A percentile compares a stretch with the other conserved stretches of the same genome.
Conservation (phyloP, 2,888 invertebrate genomes). For the Didymodactylos carnosus region DNA sequence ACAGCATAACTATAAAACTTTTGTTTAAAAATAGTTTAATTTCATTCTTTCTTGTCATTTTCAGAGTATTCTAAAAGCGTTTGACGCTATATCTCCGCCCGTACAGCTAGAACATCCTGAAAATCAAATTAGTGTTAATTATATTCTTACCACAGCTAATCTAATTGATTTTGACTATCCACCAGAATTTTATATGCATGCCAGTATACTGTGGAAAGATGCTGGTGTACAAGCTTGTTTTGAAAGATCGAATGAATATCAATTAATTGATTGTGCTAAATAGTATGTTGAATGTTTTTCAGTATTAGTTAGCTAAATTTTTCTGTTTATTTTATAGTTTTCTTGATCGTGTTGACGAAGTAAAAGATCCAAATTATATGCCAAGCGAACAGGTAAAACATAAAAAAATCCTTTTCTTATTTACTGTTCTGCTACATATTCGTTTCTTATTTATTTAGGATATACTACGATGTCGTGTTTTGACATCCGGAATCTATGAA, state of each 20-base stretch:
- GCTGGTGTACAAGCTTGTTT: constrained; percentile 82
- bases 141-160: constrained; percentile 87
- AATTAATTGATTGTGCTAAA: constrained; percentile 99
- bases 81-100: constrained; percentile 67
- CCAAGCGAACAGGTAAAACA: constrained; percentile 65
- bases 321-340: constrained; percentile 49
- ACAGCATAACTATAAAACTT: constrained; percentile 16
- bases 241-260: constrained; percentile 98
- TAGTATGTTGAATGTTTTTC: constrained; percentile 41
- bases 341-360: constrained; percentile 82
- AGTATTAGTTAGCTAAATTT: background rate
- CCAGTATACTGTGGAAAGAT: constrained; percentile 91
- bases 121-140: constrained; percentile 74
- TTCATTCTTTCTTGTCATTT: constrained; percentile 51
- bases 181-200: constrained; percentile 90
- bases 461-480: constrained; percentile 96
- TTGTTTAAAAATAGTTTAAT: constrained; percentile 16
- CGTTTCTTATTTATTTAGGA: constrained; percentile 46
- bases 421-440: background rate
- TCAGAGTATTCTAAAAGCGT: constrained; percentile 96
- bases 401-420: constrained; percentile 7
- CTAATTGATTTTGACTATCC: constrained; percentile 71
- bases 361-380: constrained; percentile 85
- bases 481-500: constrained; percentile 99
- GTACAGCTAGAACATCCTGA: constrained; percentile 75